Percentiles rank a stretch among this genome's conserved stretches.
Conservation (phyloP, 1,140 invertebrate species). For the Thalassaphorura encarpata region DNA sequence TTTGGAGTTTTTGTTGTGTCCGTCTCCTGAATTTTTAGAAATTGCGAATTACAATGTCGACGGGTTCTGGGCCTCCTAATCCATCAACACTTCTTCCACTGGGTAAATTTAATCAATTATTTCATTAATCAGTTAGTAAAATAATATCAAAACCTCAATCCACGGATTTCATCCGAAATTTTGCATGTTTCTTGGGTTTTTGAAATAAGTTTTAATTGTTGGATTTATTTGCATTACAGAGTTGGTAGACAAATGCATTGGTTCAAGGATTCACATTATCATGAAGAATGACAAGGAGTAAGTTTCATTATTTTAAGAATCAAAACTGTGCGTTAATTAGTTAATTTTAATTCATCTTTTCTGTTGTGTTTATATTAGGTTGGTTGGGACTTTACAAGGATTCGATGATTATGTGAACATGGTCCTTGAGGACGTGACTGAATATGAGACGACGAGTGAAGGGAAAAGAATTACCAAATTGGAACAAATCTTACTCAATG, state of each 20-base stretch:
- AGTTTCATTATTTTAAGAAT: too few species aligned
- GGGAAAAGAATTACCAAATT: constrained; percentile 92
- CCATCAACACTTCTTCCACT: constrained; percentile 61
- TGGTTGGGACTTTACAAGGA: constrained; percentile 91
- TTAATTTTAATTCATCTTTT: too few species aligned
- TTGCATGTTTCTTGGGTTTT: neutral
- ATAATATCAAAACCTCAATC: too few species aligned
- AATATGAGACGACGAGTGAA: constrained; percentile 93
- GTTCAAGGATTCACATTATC: constrained; percentile 96
- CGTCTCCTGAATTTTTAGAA: too few species aligned
- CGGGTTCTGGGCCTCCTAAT: too few species aligned
- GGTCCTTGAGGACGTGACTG: constrained; percentile 84
- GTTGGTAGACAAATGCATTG: constrained; percentile 99
- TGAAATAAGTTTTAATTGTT: neutral
- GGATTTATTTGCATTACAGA: constrained; percentile 48
- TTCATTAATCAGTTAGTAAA: too few species aligned
- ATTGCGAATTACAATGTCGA: too few species aligned
- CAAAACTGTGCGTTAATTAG: too few species aligned
- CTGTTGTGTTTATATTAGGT: too few species aligned
- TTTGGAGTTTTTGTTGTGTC: too few species aligned
- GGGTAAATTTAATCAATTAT: constrained; percentile 43
- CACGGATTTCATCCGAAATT: neutral
- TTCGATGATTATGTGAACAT: constrained; percentile 99
- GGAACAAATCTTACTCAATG: constrained; percentile 96
- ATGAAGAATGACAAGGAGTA: constrained; percentile 99